Evolutionary conservation across 2,888 invertebrate genomes (phyloP).

Genomic region (Heliconius erato): DNA sequence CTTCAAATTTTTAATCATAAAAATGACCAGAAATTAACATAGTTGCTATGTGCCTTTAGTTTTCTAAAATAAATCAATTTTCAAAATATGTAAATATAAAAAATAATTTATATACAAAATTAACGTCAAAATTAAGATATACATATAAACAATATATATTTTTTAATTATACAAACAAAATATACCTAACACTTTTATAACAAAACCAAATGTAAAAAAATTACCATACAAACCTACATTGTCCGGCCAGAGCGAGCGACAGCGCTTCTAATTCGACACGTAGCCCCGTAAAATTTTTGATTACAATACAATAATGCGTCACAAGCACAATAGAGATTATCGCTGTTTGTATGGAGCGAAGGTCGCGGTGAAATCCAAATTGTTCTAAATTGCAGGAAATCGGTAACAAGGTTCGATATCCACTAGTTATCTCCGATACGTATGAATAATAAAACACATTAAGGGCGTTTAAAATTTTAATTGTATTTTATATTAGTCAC

Average conservation of each 20-base stretch:
- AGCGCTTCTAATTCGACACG: slow-evolving; percentile 10
- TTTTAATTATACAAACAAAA: not conserved
- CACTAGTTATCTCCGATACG: slow-evolving; percentile 19
- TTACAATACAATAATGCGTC: slow-evolving; percentile 47
- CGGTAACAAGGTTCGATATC: slow-evolving; percentile 35
- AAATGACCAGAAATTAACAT: too few relatives aligned
- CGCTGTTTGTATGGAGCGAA: slow-evolving; percentile 42
- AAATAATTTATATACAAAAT: too few relatives aligned
- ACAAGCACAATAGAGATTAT: slow-evolving; percentile 43
- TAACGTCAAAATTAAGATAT: too few relatives aligned
- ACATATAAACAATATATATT: not conserved
- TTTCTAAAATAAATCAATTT: too few relatives aligned
- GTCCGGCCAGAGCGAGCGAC: not conserved
- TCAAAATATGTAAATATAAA: too few relatives aligned
- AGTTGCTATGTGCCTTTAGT: too few relatives aligned
- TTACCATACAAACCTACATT: not conserved
- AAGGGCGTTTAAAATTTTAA: not conserved
- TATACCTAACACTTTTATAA: not conserved
- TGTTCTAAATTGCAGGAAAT: slow-evolving; percentile 43
- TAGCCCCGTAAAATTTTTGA: slow-evolving; percentile 30
- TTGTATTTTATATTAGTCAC: not conserved
- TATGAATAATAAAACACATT: not conserved
- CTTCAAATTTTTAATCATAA: too few relatives aligned
- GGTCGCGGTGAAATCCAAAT: slow-evolving; percentile 46
- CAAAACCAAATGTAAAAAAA: not conserved